These are phyloP conservation scores for Epinotia demarniana DNA, from an alignment of 2,888 invertebrate species.

Conservation along the genomic window DNA sequence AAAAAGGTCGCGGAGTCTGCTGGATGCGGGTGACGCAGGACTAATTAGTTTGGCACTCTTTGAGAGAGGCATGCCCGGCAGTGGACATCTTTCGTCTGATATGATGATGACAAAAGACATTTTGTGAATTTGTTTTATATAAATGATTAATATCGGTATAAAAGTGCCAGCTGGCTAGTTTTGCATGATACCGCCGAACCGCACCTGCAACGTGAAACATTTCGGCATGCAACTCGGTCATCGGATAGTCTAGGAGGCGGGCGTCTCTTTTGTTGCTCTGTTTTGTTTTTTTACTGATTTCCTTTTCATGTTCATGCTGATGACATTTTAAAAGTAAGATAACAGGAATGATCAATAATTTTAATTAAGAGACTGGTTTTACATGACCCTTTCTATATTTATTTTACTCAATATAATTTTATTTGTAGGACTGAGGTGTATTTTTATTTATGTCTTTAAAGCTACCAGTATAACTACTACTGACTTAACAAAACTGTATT, in stretches of 20 bases:
- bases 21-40: no score
- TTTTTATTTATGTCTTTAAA: neutral
- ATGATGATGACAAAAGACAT: no score
- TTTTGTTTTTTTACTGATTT: conserved; percentile 1
- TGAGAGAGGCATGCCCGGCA: no score
- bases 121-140: no score
- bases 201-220: conserved; percentile 37
- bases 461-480: no score
- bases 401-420: neutral
- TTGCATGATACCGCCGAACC: conserved; percentile 31
- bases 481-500: no score
- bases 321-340: conserved; percentile 28
- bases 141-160: neutral
- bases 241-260: conserved; percentile 36
- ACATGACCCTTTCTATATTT: neutral
- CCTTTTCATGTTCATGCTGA: conserved; percentile 1
- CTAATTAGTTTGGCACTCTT: no score
- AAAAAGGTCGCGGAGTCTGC: no score
- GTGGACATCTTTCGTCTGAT: no score
- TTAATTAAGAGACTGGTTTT: conserved; percentile 3
- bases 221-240: conserved; percentile 40
- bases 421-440: neutral
- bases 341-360: conserved; percentile 10
- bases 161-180: neutral
- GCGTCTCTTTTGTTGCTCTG: conserved; percentile 11